Base-by-base conservation (phyloP, 2,113 vertebrate genomes). In the Hepsetus odoe region DNA sequence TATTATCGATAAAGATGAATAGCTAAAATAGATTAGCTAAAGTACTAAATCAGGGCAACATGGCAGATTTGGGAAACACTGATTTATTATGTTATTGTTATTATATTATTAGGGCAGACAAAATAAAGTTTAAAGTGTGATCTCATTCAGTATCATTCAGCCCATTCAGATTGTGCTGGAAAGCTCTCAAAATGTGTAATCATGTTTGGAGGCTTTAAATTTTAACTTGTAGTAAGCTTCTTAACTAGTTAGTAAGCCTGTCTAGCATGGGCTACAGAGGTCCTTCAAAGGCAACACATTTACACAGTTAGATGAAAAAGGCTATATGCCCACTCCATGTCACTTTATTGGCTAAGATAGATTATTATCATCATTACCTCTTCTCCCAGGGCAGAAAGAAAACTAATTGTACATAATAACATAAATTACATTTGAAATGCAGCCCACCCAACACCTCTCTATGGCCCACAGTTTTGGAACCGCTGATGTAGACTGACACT, bases 391-490 rank as follows among this genome's bases (percentile, higher is more conserved):
- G 28, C 38, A 61, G 22, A 55, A 20, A 46, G 22, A 56, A 14
- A 55, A 62, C 74, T 66, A 76, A 77, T 69, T 70, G 53, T 61
- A 77, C 28, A 46, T 70, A n/a, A 77, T 77, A 77, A 70, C 33
- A 44, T 22, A 20, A 77, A 77, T 77, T 49, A 5, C 32, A 77
- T 77, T 70, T 70, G 75, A 69, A 35, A 26, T 22, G 40, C 44
- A 5, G 66, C 38, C 75, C 66, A 77, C 76, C 68, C 68, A 65
- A 55, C 46, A 55, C 42, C 58, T 33, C 68, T 78, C 59, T 38
- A 24, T 44, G 46, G 46, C 32, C 32, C 11, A 13, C 24, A 55
- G 49, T 26, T 72, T 78, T n/a, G 46, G 71, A 79, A n/a, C 30
- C 35, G 18, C 58, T 79, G 56, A 64, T 72, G 38, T 38, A 65